Evolutionary conservation across 2,797 vertebrate species (phyloP).

Genomic region (Eleutherodactylus coqui): DNA sequence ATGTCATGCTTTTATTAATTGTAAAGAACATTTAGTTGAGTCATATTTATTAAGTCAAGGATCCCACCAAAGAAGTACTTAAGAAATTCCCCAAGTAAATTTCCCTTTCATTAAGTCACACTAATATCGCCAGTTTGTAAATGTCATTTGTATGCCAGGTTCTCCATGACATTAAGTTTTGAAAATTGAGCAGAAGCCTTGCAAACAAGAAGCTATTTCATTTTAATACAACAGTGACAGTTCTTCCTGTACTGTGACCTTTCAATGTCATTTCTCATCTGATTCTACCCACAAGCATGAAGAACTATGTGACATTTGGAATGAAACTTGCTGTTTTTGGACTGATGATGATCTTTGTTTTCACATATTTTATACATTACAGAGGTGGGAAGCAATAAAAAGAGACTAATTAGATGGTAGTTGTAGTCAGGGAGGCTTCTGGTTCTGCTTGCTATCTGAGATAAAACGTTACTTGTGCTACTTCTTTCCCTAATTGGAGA

Average conservation of each 20-base stretch:
- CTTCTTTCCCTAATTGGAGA: neutral
- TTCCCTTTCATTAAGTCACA: constrained; percentile 55
- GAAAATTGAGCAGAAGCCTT: constrained; percentile 68
- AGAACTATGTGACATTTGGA: constrained; percentile 66
- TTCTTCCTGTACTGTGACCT: constrained; percentile 66
- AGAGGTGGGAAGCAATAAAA: constrained; percentile 59
- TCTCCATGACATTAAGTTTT: constrained; percentile 65
- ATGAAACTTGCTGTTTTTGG: constrained; percentile 49
- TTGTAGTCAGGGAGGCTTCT: neutral
- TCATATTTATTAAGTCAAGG: neutral
- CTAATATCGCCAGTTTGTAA: constrained; percentile 66
- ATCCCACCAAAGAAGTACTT: constrained; percentile 47
- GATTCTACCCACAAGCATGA: constrained; percentile 64
- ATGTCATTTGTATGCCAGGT: constrained; percentile 61
- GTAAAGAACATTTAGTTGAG: too few species aligned
- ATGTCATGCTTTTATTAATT: too few species aligned
- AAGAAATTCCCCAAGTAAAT: constrained; percentile 60
- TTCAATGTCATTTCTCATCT: constrained; percentile 69
- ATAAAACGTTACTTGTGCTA: too few species aligned
- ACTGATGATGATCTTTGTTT: constrained; percentile 50
- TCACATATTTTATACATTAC: constrained; percentile 55
- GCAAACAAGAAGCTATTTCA: constrained; percentile 68
- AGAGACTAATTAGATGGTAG: constrained; percentile 31
- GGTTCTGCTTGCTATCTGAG: too few species aligned
- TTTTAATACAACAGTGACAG: constrained; percentile 69